Base-by-base conservation (phyloP, 2,888 invertebrate genomes). In the Priocnemis perturbator region DNA sequence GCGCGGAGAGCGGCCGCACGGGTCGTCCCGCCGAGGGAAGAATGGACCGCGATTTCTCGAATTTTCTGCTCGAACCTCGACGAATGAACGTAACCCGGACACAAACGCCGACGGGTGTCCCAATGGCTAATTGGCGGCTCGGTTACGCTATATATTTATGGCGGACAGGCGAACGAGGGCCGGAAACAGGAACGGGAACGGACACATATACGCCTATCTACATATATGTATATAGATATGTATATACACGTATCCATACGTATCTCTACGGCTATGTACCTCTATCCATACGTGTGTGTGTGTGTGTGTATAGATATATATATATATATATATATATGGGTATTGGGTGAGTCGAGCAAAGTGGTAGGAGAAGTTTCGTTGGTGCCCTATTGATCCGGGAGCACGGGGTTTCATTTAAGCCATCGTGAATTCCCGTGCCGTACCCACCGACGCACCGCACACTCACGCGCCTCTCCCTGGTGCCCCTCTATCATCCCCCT, bases 351-450 rank as follows among this genome's bases (percentile, higher is more conserved):
- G 14, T 1, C 19, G 66, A 69, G 59, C 30, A 67, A 77, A 77
- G 60, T 61, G 74, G 77, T 73, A 75, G 72, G 77, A 76, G 82
- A 82, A 80, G 76, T 81, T 81, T 78, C 71, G 77, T 73, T 66
- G 73, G 77, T 70, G 78, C 71, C 71, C 81, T 83, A 83, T 83
- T 76, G 83, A 83, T 83, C 81, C 78, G 76, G 69, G 60, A 57
- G 69, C 61, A 67, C 67, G 77, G 74, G 82, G 79, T 83, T 85
- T 85, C 82, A 83, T 85, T 85, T 81, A 80, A 85, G 76, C 85
- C 79, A 81, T 74, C 75, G 77, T 76, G 78, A 79, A 84, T 84
- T 85, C 62, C 73, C 69, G 57, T 62, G 59, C 68, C 48, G 76
- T 75, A 67, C 72, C 71, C 11, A 68, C 48, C 30, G 21, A 67